phyloP scores from a whole-genome alignment of 2,113 vertebrate species.

The Peromyscus leucopus region DNA sequence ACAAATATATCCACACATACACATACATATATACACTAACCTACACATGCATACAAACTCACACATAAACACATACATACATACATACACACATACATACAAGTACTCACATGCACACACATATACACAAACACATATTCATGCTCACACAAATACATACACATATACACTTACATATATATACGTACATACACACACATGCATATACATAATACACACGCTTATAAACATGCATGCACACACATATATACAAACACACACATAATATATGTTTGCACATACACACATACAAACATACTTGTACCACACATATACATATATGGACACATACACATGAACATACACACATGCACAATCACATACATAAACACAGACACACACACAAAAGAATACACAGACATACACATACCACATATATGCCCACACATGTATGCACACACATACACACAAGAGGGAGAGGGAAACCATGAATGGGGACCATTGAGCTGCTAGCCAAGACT shows the following conservation, averaged over 20 bases:
- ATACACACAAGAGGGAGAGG: too few relatives aligned
- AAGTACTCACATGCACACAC: background rate
- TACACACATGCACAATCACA: background rate
- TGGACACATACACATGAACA: background rate
- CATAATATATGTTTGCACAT: background rate
- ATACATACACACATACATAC: background rate
- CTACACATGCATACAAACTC: background rate
- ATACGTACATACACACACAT: fast-evolving
- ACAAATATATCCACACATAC: background rate
- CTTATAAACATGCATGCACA: background rate
- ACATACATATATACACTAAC: background rate
- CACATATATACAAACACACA: too few relatives aligned
- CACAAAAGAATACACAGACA: background rate
- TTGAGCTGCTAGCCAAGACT: background rate
- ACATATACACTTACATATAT: background rate
- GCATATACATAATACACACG: background rate
- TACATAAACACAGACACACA: background rate
- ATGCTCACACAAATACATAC: background rate
- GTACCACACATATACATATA: background rate
- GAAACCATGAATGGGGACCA: background rate
- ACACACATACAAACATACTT: background rate
- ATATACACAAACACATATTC: background rate
- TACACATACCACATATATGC: background rate
- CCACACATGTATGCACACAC: background rate
- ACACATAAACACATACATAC: background rate